These are phyloP conservation scores for Meloidogyne hapla DNA, from an alignment of 1,140 invertebrate genomes.

Conservation along the genomic window DNA sequence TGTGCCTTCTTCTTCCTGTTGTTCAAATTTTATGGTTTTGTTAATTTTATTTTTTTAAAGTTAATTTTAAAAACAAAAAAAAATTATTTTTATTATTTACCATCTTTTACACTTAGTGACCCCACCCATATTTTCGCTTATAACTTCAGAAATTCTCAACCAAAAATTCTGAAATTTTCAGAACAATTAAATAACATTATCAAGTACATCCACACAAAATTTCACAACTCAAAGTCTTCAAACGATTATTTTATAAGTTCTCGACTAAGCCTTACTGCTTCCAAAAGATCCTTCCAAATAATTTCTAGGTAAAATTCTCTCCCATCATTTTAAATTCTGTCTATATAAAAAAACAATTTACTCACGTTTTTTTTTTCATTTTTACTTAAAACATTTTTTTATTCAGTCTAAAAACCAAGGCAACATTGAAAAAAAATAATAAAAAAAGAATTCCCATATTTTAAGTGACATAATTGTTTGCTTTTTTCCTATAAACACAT, in stretches of 20 bases:
- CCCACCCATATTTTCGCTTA: not conserved
- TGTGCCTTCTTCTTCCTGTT: no score
- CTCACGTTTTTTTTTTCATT: not conserved
- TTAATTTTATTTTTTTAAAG: no score
- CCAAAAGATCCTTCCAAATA: not conserved
- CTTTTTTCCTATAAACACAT: not conserved
- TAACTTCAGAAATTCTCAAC: not conserved
- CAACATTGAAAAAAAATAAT: not conserved
- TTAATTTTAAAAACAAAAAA: no score
- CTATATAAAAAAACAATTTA: not conserved
- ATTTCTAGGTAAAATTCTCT: not conserved
- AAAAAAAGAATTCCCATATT: not conserved
- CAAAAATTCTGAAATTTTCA: not conserved
- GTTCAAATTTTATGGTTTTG: no score
- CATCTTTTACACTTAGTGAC: no score
- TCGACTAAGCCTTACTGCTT: not conserved
- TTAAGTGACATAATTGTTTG: slow-evolving; percentile 4
- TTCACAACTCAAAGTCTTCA: not conserved
- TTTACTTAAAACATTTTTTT: not conserved
- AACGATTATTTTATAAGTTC: not conserved
- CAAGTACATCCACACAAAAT: not conserved
- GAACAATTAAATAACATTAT: not conserved
- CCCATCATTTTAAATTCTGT: not conserved
- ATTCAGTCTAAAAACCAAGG: not conserved
- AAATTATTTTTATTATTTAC: no score